phyloP scores from a whole-genome alignment of 2,797 vertebrate genomes.

The Yasuhikotakia modesta region DNA sequence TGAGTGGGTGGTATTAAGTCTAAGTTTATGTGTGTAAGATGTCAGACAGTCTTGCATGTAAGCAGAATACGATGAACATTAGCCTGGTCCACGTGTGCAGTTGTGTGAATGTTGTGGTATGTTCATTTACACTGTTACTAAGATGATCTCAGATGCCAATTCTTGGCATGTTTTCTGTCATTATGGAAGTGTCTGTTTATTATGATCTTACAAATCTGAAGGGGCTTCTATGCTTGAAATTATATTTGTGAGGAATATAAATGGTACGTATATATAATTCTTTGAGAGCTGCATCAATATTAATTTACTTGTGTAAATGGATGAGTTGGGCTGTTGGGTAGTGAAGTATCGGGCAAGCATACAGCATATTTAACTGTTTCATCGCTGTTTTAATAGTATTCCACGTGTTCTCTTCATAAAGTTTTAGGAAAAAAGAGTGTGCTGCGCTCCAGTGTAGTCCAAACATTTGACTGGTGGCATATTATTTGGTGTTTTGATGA shows the following conservation, averaged over 20 bases:
- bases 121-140: slow-evolving; percentile 12
- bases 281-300: not conserved
- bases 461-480: not conserved
- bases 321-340: not conserved
- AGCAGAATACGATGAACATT: not conserved
- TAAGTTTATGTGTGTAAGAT: not conserved
- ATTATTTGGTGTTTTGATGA: not conserved
- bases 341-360: not conserved
- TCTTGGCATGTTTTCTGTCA: slow-evolving; percentile 18
- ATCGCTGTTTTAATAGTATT: not conserved
- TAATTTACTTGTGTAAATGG: not conserved
- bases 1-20: not conserved
- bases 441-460: no score
- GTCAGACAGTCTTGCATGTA: not conserved
- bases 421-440: no score
- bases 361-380: not conserved
- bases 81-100: not conserved
- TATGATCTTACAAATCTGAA: not conserved
- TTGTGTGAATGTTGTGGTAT: slow-evolving; percentile 24
- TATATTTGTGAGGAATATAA: not conserved
- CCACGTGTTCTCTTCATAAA: not conserved
- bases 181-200: not conserved
- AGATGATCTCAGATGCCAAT: slow-evolving; percentile 5
- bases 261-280: not conserved
- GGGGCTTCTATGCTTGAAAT: not conserved